Evolutionary conservation across 2,888 invertebrate species (phyloP).

Genomic region (Ernsta delagoae): DNA sequence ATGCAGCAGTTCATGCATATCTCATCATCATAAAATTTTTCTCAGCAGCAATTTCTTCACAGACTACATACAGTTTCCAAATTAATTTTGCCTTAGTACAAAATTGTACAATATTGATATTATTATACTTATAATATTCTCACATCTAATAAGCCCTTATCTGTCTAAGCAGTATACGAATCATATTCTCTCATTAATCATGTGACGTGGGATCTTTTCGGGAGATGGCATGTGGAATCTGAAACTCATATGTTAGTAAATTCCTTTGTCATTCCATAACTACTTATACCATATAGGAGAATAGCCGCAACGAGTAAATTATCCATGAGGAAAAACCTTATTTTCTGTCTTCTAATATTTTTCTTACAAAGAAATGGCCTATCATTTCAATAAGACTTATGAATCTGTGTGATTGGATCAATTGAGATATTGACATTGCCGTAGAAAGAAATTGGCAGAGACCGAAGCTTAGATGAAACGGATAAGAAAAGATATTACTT

Average conservation of each 20-base stretch:
- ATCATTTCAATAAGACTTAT: slow-evolving; percentile 3
- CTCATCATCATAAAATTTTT: too few relatives aligned
- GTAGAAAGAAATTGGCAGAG: slow-evolving; percentile 1
- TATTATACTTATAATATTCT: too few relatives aligned
- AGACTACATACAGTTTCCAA: too few relatives aligned
- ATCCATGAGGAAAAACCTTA: slow-evolving; percentile 13
- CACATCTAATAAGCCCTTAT: too few relatives aligned
- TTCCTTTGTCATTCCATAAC: slow-evolving; percentile 9
- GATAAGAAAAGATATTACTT: neutral
- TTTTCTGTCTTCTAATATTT: neutral
- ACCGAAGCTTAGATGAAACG: neutral
- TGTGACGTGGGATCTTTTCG: slow-evolving; percentile 36
- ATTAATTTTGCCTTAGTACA: too few relatives aligned
- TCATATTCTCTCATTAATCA: slow-evolving; percentile 24
- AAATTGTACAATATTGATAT: too few relatives aligned
- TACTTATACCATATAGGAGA: neutral
- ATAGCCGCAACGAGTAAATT: slow-evolving; percentile 1
- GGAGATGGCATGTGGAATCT: slow-evolving; percentile 13
- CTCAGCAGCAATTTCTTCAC: too few relatives aligned
- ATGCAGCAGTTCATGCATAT: too few relatives aligned
- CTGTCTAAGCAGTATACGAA: too few relatives aligned
- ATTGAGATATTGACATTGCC: neutral
- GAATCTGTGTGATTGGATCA: neutral
- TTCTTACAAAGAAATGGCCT: neutral
- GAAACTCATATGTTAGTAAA: slow-evolving; percentile 10